phyloP scores from a whole-genome alignment of 2,113 vertebrate species.

The Oryzias javanicus region DNA sequence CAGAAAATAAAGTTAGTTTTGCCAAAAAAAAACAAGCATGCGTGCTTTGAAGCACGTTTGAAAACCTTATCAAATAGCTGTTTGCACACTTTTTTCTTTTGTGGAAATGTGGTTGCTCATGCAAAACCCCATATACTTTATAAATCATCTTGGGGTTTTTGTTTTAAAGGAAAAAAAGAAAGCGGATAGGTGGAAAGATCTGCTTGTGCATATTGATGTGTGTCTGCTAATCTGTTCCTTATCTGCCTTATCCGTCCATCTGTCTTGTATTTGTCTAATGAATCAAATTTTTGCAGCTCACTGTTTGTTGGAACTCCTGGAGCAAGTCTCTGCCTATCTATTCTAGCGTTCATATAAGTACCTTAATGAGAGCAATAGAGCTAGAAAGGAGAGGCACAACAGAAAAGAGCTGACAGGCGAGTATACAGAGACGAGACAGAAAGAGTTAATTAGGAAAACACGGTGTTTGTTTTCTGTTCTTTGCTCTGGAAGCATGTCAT shows the following conservation, averaged over 20 bases:
- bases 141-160: conserved; percentile 49
- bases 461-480: conserved; percentile 35
- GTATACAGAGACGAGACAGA: conserved; percentile 33
- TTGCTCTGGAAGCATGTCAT: conserved; percentile 35
- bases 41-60: conserved; percentile 38
- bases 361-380: conserved; percentile 37
- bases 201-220: conserved; percentile 70
- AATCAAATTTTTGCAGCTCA: conserved; percentile 63
- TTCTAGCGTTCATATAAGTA: conserved; percentile 48
- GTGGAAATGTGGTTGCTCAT: conserved; percentile 33
- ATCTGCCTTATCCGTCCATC: conserved; percentile 69
- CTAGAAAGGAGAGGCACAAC: conserved; percentile 9
- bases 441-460: conserved; percentile 57
- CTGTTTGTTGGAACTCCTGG: conserved; percentile 52
- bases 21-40: conserved; percentile 24
- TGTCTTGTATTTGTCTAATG: conserved; percentile 74
- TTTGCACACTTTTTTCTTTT: conserved; percentile 26
- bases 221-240: conserved; percentile 72
- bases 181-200: conserved; percentile 48
- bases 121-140: conserved; percentile 42
- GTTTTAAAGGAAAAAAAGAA: conserved; percentile 18
- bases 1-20: conserved; percentile 36
- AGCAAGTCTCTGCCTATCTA: conserved; percentile 39
- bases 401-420: conserved; percentile 20
- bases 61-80: conserved; percentile 38